Evolutionary conservation across 1,140 invertebrate genomes (phyloP), one percentile per base, ranked within the genome.

Genomic region (Drosophila yakuba): DNA sequence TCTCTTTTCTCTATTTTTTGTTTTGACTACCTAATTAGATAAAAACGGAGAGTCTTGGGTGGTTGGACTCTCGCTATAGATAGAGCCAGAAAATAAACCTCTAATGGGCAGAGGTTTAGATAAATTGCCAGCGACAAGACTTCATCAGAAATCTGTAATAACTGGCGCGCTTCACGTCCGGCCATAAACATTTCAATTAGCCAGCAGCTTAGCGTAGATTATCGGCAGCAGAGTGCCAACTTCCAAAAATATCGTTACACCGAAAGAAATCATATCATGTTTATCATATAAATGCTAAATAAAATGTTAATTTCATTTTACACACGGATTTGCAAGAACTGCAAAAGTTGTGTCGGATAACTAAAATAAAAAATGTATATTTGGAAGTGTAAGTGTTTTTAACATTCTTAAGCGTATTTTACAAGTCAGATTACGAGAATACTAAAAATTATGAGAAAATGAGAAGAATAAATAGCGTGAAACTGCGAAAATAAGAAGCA

Each of bases 21-120:
- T 83, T 82, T 84, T 77, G 84, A 84, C 84, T 88, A 80, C 80
- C 84, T 84, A 88, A 88, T 88, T 88, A 88, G 84, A 88, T 89
- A 88, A 69, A 50, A 71, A 52, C 10, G 41, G 28, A 57, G 51
- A 69, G 56, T 71, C 67, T 64, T 47, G 63, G 68, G 45, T 67
- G 55, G 68, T 58, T 47, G 52, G 38, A 28, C 39, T 8, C 43
- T 14, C 17, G 39, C 66, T 36, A 10, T 10, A 10, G 64, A 72
- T 72, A 36, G 43, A 72, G 68, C 58, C 28, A 44, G 20, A 51
- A 14, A 44, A 50, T 44, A 35, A 12, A 36, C 2, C 50, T 4
- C 12, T 71, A 50, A 71, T 71, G 52, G 44, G 25, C 20, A 36
- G 52, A 58, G 36, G 58, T 71, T 71, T 58, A 71, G 68, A 71